Evolutionary conservation across 2,113 vertebrate species (phyloP), one percentile per base, ranked within the genome.

Genomic region (Nansenia antarctica): DNA sequence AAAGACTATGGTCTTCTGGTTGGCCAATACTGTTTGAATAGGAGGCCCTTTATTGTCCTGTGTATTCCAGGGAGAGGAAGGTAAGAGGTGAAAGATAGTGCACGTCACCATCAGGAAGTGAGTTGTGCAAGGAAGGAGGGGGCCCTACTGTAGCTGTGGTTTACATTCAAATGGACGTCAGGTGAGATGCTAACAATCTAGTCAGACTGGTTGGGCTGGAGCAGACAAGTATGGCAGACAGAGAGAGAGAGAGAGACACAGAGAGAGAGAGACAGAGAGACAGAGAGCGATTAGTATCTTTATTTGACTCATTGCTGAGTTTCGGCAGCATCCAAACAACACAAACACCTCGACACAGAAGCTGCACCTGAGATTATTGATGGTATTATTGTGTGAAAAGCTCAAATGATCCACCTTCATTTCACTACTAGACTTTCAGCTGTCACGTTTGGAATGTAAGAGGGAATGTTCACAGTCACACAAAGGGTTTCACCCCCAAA

Each of bases 161-260:
- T 77, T 37, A 65, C 66, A 73, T 85, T 81, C 60, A 82, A 69
- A 76, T 64, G 1, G 27, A 53, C 63, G 53, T 9, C 9, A 68
- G 3, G 47, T 71, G 61, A 24, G 24, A 29, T 45, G n/a, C 34
- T 69, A 77, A 59, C n/a, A 78, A 88, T 89, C 87, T 70, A 0
- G 83, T 76, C 60, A 8, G 74, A 90, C 92, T 45, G 52, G 91
- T 20, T 81, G 22, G 26, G 70, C 88, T 37, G 37, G 80, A 67
- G 57, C 57, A 57, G 27, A 20, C 45, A 67, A 53, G 15, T n/a
- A 47, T 60, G 32, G 24, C 24, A 22, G 22, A 45, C 39, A 32
- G 14, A 59, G 31, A 54, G 49, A 65, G 62, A 37, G 69, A 65
- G 58, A 9, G 55, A 24, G 49, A 30, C 18, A 32, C 22, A 64